Base-by-base conservation (phyloP, 2,797 vertebrate genomes). In the Rhabdophis nuchalis region DNA sequence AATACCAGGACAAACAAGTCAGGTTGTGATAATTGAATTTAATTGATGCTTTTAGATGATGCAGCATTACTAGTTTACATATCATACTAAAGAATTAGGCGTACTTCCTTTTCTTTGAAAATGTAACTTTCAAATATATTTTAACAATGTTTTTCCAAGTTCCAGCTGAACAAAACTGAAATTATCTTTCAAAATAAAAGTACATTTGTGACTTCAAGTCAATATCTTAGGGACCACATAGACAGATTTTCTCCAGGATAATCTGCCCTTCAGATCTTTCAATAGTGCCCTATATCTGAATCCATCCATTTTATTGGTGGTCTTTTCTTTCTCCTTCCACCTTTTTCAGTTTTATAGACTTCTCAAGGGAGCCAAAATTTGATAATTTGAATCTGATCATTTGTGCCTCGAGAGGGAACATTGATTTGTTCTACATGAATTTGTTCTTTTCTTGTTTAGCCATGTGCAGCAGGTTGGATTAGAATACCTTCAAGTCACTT, bases 11-110 rank as follows among this genome's bases (percentile, higher is more conserved):
- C 93, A 94, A 94, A 94, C 91, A 94, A 94, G 93, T 94, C 96
- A 95, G 92, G 92, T 96, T 96, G 16, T 36, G 32, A 93, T 94
- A 95, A 93, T 93, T 92, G 95, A 64, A 94, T 93, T 89, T 95
- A 96, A 96, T 96, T 96, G 96, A 90, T 90, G 93, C 96, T 96
- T 95, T 95, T 94, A 72, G 88, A 89, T 86, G 91, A 95, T 96
- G 95, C 94, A 93, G 95, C 95, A 95, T 93, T 96, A 96, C 96
- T 95, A 94, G 53, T 58, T 72, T 86, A 91, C 89, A 90, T 90
- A 94, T 95, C 95, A 96, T 95, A 92, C 29, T 91, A 82, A 95
- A 95, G 93, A 92, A 91, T 94, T 94, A 41, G 7, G 68, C 89
- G 92, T 14, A 92, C 36, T 20, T 95, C 92, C 11, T 7, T 93